Conservation (phyloP, 2,888 invertebrate genomes). For the Melipona beecheii region DNA sequence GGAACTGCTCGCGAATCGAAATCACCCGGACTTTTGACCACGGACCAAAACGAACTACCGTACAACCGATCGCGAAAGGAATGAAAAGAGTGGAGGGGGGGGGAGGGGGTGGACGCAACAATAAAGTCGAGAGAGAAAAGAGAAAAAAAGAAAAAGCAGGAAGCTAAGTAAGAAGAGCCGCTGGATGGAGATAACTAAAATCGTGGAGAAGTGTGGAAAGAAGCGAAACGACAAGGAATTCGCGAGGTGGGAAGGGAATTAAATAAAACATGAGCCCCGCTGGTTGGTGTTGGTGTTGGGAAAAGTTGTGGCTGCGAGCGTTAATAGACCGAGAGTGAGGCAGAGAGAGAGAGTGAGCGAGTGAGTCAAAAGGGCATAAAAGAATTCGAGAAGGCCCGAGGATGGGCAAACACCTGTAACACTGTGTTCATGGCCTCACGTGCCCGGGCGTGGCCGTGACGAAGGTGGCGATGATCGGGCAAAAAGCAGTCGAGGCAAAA, state of each 20-base stretch:
- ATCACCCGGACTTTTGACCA: not conserved
- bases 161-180: constrained; percentile 8
- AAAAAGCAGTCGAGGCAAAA: constrained; percentile 73
- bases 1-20: not conserved
- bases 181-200: too few species aligned
- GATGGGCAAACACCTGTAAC: constrained; percentile 80
- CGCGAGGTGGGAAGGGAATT: constrained; percentile 34
- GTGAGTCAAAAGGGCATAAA: constrained; percentile 53
- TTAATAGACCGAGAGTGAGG: constrained; percentile 50
- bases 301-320: constrained; percentile 31
- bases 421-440: constrained; percentile 77
- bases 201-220: not conserved
- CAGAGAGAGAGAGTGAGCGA: not conserved
- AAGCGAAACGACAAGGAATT: constrained; percentile 31
- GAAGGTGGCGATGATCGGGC: constrained; percentile 75
- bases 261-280: constrained; percentile 51
- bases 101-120: not conserved
- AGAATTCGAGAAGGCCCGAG: constrained; percentile 45
- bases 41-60: constrained; percentile 15
- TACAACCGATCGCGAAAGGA: not conserved
- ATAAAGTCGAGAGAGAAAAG: not conserved
- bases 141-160: not conserved
- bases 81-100: not conserved
- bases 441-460: constrained; percentile 81
- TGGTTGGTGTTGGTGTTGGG: constrained; percentile 33